Percentiles rank a stretch among this genome's conserved stretches.
Evolutionary conservation across 1,140 invertebrate genomes (phyloP).

Genomic region (Ostrea edulis): DNA sequence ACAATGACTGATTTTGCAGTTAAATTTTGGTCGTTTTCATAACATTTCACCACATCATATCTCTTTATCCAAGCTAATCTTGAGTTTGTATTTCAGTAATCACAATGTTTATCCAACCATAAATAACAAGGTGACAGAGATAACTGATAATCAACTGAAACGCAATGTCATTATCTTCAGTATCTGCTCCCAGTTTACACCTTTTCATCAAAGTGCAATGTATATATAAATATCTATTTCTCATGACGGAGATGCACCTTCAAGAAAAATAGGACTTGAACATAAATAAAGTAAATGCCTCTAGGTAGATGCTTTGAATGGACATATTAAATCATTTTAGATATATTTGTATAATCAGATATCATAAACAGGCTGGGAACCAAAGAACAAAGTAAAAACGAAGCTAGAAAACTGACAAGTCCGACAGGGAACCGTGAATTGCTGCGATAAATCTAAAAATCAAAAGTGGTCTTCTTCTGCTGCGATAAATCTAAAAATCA

Average conservation of each 20-base stretch:
- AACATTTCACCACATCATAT: not conserved
- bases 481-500: no score
- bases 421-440: no score
- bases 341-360: not conserved
- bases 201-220: not conserved
- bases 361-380: no score
- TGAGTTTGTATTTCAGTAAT: not conserved
- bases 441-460: no score
- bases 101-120: not conserved
- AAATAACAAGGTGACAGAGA: slow-evolving; percentile 12
- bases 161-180: not conserved
- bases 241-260: not conserved
- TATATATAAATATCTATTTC: not conserved
- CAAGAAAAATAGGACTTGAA: not conserved
- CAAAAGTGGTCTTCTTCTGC: no score
- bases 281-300: not conserved
- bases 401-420: no score
- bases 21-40: not conserved
- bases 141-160: not conserved
- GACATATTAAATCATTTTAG: not conserved
- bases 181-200: not conserved
- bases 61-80: no score
- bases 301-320: not conserved
- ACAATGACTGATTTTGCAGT: not conserved
- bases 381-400: no score